These are phyloP conservation scores for Trematomus loennbergii DNA, from an alignment of 2,113 vertebrate species.

Conservation along the genomic window DNA sequence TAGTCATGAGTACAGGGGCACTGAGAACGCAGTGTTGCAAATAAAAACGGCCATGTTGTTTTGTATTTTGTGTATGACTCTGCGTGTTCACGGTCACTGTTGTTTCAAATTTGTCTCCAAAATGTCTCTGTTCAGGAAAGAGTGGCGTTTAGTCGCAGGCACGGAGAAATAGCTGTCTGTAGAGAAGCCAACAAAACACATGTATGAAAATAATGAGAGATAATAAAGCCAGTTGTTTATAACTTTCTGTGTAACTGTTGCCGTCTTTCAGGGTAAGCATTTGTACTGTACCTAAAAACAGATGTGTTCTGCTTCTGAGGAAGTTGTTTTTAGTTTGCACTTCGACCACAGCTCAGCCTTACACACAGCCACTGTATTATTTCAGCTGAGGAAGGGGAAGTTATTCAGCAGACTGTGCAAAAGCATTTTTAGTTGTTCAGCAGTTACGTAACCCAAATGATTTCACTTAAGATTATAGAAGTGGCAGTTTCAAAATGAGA, in stretches of 20 bases:
- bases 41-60: constrained; percentile 55
- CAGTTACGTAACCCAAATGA: neutral
- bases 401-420: neutral
- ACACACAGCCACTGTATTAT: neutral
- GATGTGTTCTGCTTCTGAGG: constrained; percentile 22
- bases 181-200: constrained; percentile 30
- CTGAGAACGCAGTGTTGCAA: constrained; percentile 36
- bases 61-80: constrained; percentile 62
- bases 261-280: neutral
- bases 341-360: constrained; percentile 13
- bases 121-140: constrained; percentile 44
- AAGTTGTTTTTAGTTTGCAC: constrained; percentile 40
- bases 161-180: constrained; percentile 26
- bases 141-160: constrained; percentile 40
- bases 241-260: constrained; percentile 5
- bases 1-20: constrained; percentile 69
- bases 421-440: neutral
- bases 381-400: constrained; percentile 57
- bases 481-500: neutral
- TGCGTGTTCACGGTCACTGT: constrained; percentile 32
- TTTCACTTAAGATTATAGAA: neutral
- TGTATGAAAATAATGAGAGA: constrained; percentile 57
- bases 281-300: constrained; percentile 17
- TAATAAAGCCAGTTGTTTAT: constrained; percentile 74
- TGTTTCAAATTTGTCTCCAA: constrained; percentile 51